phyloP scores from a whole-genome alignment of 2,113 vertebrate genomes.

The Centropus unirufus region DNA sequence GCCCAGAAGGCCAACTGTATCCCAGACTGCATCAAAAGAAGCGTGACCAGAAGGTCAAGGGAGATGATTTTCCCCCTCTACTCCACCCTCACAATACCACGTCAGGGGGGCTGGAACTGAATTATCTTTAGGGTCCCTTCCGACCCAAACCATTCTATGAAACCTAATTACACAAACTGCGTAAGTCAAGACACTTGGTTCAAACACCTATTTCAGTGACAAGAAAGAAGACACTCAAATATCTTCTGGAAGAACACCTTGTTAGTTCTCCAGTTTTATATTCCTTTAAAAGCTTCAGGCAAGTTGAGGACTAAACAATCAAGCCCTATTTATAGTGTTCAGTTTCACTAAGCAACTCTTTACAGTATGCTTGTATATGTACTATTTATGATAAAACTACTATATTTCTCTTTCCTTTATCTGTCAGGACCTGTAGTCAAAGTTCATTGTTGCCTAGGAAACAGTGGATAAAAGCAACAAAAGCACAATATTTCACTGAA shows the following conservation, averaged over 20 bases:
- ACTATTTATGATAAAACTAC: background rate
- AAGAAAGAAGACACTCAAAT: background rate
- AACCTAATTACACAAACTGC: background rate
- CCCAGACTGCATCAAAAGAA: too few relatives aligned
- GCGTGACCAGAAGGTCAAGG: too few relatives aligned
- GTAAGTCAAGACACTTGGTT: background rate
- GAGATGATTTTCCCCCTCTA: too few relatives aligned
- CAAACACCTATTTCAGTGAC: background rate
- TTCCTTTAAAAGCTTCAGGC: background rate
- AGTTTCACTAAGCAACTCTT: background rate
- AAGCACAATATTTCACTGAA: background rate
- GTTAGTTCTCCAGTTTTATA: background rate
- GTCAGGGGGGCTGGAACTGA: too few relatives aligned
- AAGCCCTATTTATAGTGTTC: background rate
- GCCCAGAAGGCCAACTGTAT: too few relatives aligned
- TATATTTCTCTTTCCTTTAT: background rate
- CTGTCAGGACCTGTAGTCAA: background rate
- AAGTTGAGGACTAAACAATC: background rate
- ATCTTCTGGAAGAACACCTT: background rate
- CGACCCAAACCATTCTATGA: too few relatives aligned
- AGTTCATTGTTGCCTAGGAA: background rate
- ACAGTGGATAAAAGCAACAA: background rate
- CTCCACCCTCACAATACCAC: too few relatives aligned
- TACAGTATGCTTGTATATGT: background rate
- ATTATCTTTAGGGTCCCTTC: too few relatives aligned